A percentile compares a stretch with the other conserved stretches of the same genome.
Evolutionary conservation across 2,113 vertebrate species (phyloP).

Genomic region (Prolemur simus): DNA sequence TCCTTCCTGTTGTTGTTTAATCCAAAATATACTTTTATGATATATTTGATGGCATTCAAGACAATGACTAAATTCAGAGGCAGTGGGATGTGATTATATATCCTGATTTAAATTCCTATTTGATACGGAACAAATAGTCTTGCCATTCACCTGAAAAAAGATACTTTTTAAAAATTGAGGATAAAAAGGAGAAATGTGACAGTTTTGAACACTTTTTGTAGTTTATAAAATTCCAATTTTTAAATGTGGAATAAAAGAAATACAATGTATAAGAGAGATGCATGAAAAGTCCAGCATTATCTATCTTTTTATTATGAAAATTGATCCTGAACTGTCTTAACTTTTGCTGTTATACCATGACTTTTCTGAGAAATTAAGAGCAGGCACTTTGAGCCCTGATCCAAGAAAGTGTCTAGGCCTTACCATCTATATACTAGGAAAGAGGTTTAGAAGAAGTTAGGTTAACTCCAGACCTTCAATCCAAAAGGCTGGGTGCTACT

Average conservation of each 20-base stretch:
- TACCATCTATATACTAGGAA: background rate
- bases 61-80: background rate
- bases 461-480: background rate
- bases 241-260: background rate
- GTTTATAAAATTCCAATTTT: constrained; percentile 38
- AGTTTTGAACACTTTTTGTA: background rate
- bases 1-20: background rate
- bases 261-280: background rate
- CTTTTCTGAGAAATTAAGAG: constrained; percentile 2
- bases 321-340: background rate
- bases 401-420: background rate
- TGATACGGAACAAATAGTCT: background rate
- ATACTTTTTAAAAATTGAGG: background rate
- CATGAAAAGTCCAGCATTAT: background rate
- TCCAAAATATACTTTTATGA: background rate
- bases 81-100: background rate
- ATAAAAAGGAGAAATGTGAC: background rate
- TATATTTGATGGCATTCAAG: background rate
- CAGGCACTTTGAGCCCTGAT: background rate
- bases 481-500: background rate
- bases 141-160: background rate
- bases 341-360: constrained; percentile 7
- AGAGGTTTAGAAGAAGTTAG: background rate
- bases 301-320: background rate
- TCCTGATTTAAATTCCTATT: background rate